A percentile compares a stretch with the other conserved stretches of the same genome.
These are phyloP conservation scores for Drosophila asahinai DNA, from an alignment of 1,140 invertebrate genomes.

Conservation along the genomic window DNA sequence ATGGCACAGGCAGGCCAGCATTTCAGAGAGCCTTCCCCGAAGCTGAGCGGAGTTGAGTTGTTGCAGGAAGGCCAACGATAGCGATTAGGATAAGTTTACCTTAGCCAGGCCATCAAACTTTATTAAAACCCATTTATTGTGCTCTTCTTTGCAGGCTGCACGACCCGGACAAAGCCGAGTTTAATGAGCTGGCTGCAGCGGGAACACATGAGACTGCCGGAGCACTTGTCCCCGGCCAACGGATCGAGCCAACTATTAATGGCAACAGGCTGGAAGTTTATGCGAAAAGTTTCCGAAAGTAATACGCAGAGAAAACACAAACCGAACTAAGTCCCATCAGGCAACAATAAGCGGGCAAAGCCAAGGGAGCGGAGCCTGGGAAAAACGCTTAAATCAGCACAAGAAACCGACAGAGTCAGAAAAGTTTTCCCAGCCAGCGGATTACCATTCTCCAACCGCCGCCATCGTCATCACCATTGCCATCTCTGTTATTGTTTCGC, in stretches of 20 bases:
- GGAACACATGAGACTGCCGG: constrained; percentile 64
- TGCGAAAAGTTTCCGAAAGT: constrained; percentile 76
- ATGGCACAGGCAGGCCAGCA: constrained; percentile 4
- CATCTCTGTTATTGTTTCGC: constrained; percentile 45
- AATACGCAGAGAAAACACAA: constrained; percentile 67
- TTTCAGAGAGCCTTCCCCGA: background rate
- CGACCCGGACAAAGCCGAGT: constrained; percentile 51
- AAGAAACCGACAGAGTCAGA: constrained; percentile 38
- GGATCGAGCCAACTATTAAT: constrained; percentile 68
- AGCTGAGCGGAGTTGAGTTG: background rate
- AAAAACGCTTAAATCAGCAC: constrained; percentile 73
- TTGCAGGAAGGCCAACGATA: constrained; percentile 9
- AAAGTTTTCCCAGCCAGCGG: constrained; percentile 41
- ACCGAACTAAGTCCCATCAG: constrained; percentile 57
- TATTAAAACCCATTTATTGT: constrained; percentile 66
- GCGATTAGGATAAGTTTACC: constrained; percentile 46
- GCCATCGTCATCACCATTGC: constrained; percentile 52
- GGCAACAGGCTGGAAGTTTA: constrained; percentile 78
- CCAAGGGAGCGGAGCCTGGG: constrained; percentile 31
- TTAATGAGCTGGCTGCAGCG: constrained; percentile 68
- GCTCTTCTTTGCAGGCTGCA: constrained; percentile 57
- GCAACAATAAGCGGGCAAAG: constrained; percentile 62
- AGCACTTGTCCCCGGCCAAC: constrained; percentile 23
- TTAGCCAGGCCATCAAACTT: constrained; percentile 31
- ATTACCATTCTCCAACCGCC: constrained; percentile 28